Evolutionary conservation across 2,888 invertebrate genomes (phyloP).

Genomic region (Melieria crassipennis): DNA sequence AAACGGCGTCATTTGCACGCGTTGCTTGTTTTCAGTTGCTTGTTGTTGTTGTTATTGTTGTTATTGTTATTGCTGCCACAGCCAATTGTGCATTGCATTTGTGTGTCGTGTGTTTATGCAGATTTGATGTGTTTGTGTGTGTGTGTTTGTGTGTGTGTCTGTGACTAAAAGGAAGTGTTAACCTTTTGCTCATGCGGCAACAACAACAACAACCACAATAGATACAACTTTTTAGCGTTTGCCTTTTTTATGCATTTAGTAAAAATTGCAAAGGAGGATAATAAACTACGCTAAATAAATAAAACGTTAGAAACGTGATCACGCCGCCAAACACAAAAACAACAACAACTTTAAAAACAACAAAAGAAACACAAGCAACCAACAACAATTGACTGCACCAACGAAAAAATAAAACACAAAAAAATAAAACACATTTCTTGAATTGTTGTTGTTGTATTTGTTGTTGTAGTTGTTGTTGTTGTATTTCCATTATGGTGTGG

Average conservation of each 20-base stretch:
- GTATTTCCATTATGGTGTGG: background rate
- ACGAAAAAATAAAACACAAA: background rate
- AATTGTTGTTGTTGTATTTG: background rate
- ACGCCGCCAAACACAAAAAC: constrained; percentile 12
- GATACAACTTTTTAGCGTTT: no score
- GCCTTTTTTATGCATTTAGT: no score
- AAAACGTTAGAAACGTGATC: constrained; percentile 26
- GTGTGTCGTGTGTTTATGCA: no score
- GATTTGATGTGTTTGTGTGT: no score
- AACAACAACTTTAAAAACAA: background rate
- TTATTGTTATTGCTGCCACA: no score
- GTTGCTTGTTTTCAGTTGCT: constrained; percentile 45
- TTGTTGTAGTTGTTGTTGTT: constrained; percentile 4
- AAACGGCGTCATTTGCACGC: constrained; percentile 63
- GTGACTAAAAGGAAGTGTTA: no score
- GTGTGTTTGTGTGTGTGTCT: no score
- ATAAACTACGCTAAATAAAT: constrained; percentile 19
- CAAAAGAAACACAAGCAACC: background rate
- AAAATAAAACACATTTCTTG: background rate
- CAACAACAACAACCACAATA: background rate
- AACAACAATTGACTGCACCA: background rate
- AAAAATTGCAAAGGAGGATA: background rate
- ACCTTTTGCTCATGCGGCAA: background rate
- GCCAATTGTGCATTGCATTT: no score
- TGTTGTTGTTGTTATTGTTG: background rate